These are phyloP conservation scores for Camponotus pennsylvanicus DNA, from an alignment of 1,140 invertebrate species.

Conservation along the genomic window DNA sequence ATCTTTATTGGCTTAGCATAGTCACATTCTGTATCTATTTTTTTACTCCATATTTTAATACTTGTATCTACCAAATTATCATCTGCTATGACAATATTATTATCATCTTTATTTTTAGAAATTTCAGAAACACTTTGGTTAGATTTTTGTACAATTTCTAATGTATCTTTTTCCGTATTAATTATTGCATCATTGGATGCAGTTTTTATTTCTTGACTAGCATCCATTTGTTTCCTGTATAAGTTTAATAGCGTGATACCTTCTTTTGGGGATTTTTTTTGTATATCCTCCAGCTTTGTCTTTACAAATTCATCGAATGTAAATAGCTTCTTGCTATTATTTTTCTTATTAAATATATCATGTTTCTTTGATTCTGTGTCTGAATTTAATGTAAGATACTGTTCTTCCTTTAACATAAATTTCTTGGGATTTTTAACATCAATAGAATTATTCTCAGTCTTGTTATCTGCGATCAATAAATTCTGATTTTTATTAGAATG, in stretches of 20 bases:
- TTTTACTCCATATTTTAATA: constrained; percentile 75
- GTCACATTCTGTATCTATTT: constrained; percentile 66
- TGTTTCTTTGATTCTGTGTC: neutral
- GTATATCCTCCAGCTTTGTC: constrained; percentile 36
- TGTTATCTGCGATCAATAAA: neutral
- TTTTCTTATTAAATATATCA: neutral
- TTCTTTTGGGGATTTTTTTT: constrained; percentile 31
- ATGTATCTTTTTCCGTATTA: neutral
- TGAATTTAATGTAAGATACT: neutral
- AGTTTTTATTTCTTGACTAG: neutral
- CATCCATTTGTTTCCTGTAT: constrained; percentile 55
- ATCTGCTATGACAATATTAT: constrained; percentile 3
- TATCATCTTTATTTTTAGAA: neutral
- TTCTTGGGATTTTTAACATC: neutral
- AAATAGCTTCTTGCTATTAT: neutral
- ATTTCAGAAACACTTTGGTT: neutral
- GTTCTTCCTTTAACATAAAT: neutral
- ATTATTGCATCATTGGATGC: neutral
- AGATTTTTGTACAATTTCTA: neutral
- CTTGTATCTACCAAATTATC: constrained; percentile 55
- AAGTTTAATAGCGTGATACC: constrained; percentile 24
- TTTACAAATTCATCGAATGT: constrained; percentile 70
- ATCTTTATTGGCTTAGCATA: constrained; percentile 89
- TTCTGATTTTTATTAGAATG: neutral
- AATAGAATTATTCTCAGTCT: neutral